Conservation (phyloP, 2,888 invertebrate genomes). For the Drosophila mercatorum region DNA sequence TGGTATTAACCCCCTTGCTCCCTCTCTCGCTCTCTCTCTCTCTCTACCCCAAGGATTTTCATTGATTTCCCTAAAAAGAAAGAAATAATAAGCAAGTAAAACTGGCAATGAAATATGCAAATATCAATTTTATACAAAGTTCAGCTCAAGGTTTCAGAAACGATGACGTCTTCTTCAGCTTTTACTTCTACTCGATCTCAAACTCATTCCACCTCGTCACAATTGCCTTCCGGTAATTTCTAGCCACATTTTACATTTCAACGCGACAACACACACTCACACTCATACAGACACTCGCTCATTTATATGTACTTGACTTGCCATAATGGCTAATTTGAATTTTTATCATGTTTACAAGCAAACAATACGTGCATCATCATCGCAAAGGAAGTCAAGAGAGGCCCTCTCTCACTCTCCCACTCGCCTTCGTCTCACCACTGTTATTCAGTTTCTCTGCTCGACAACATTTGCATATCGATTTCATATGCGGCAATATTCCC, state of each 20-base stretch:
- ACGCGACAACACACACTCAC: conserved; percentile 43
- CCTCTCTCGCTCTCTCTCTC: neutral
- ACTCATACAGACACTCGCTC: conserved; percentile 16
- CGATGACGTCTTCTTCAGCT: conserved; percentile 22
- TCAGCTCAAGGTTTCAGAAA: conserved; percentile 52
- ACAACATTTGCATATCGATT: conserved; percentile 78
- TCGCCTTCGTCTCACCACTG: neutral
- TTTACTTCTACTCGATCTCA: neutral
- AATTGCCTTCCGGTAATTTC: conserved; percentile 69
- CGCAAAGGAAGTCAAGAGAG: conserved; percentile 43
- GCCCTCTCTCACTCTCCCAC: neutral
- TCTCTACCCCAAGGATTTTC: neutral
- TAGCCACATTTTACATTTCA: conserved; percentile 73
- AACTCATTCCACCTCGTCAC: conserved; percentile 5
- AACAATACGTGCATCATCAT: conserved; percentile 78
- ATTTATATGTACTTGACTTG: conserved; percentile 41
- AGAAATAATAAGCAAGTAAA: conserved; percentile 5
- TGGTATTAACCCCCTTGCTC: neutral
- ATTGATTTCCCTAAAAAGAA: conserved; percentile 34
- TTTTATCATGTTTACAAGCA: conserved; percentile 80
- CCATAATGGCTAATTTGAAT: conserved; percentile 79
- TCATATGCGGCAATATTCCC: conserved; percentile 65
- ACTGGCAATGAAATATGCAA: conserved; percentile 53
- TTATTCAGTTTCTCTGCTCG: conserved; percentile 14
- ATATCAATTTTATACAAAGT: conserved; percentile 56